Conservation (phyloP, 2,888 invertebrate species). For the Sympetrum striolatum region DNA sequence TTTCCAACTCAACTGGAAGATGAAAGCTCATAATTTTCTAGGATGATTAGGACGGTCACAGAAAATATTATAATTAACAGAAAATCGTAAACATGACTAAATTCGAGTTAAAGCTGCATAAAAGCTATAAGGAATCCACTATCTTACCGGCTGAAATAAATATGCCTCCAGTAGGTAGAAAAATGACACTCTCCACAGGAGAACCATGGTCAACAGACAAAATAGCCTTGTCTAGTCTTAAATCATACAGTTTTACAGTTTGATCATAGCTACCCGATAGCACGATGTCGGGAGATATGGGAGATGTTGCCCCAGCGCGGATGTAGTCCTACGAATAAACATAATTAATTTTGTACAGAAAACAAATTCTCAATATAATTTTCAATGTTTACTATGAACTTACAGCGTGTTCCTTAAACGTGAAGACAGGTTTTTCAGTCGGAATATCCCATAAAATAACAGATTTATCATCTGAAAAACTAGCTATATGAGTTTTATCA, state of each 20-base stretch:
- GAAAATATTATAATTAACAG: background rate
- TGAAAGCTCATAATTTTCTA: background rate
- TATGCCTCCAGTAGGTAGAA: constrained; percentile 87
- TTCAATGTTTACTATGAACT: constrained; percentile 9
- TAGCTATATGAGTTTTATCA: constrained; percentile 78
- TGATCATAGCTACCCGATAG: constrained; percentile 91
- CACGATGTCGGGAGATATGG: constrained; percentile 76
- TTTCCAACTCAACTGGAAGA: too few species aligned
- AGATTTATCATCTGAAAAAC: constrained; percentile 91
- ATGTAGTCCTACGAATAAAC: constrained; percentile 72
- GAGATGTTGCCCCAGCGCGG: constrained; percentile 81
- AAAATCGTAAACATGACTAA: background rate
- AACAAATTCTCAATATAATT: background rate
- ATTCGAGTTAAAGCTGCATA: background rate
- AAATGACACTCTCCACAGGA: constrained; percentile 88
- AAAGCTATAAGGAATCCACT: background rate
- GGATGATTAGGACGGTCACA: background rate
- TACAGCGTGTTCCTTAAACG: constrained; percentile 60
- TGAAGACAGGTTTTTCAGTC: constrained; percentile 74
- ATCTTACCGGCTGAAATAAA: constrained; percentile 81
- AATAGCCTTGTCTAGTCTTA: constrained; percentile 72
- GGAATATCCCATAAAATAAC: constrained; percentile 91
- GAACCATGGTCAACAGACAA: constrained; percentile 83
- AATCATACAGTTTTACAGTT: constrained; percentile 86
- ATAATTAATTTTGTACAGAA: constrained; percentile 46